Percentiles rank a stretch among this genome's conserved stretches.
Evolutionary conservation across 2,888 invertebrate species (phyloP).

Genomic region (Drosophila phalerata): DNA sequence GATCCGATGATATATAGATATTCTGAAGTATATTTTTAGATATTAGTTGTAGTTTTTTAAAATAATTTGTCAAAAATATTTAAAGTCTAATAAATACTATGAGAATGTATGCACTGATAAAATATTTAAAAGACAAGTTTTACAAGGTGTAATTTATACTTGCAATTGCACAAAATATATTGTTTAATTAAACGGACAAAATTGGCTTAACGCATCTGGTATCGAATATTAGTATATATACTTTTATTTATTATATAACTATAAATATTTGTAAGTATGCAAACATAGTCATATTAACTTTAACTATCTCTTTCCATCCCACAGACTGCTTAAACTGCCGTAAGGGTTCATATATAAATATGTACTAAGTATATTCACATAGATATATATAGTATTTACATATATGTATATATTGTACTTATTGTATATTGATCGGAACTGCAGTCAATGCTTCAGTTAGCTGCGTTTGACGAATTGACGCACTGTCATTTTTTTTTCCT

Average conservation of each 20-base stretch:
- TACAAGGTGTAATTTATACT: too few species aligned
- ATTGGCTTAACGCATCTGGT: too few species aligned
- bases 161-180: too few species aligned
- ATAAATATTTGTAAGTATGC: background rate
- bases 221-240: too few species aligned
- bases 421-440: constrained; percentile 16
- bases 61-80: too few species aligned
- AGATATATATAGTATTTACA: background rate
- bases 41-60: too few species aligned
- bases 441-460: constrained; percentile 18
- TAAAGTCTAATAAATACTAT: too few species aligned
- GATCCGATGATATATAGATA: too few species aligned
- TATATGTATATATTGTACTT: constrained; percentile 1
- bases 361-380: background rate
- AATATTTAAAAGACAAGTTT: too few species aligned
- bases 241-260: background rate
- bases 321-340: background rate
- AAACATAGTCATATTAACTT: background rate
- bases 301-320: background rate
- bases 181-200: too few species aligned
- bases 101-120: too few species aligned
- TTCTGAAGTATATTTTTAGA: too few species aligned
- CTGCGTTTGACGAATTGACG: constrained; percentile 28
- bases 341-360: background rate
- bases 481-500: constrained; percentile 24